A percentile compares a stretch with the other conserved stretches of the same genome.
Conservation (phyloP, 2,113 vertebrate genomes). For the Bubo bubo region DNA sequence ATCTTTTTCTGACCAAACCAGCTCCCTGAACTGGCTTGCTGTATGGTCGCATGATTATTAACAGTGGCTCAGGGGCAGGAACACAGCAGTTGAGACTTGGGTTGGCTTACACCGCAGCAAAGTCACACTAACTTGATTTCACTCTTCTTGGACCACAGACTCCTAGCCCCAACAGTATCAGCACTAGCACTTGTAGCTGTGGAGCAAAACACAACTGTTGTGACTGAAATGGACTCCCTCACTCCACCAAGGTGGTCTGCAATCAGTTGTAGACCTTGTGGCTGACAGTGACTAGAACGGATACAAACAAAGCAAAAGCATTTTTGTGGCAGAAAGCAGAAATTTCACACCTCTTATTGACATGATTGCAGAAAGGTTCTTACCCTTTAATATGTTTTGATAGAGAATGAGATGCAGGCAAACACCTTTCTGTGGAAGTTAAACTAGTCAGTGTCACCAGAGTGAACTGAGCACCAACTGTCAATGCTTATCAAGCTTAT, state of each 20-base stretch:
- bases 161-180: background rate
- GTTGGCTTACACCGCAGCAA: background rate
- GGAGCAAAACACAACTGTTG: background rate
- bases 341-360: background rate
- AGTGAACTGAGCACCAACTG: background rate
- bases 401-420: background rate
- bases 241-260: background rate
- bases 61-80: background rate
- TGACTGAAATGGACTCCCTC: background rate
- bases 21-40: background rate
- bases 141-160: background rate
- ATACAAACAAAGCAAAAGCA: background rate
- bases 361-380: background rate
- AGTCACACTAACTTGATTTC: background rate
- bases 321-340: background rate
- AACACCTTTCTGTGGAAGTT: background rate
- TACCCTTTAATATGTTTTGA: background rate
- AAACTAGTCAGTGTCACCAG: background rate
- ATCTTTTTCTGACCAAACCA: background rate
- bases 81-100: background rate
- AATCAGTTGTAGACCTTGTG: background rate
- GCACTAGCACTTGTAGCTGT: fast-evolving
- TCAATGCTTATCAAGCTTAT: background rate
- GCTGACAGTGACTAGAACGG: fast-evolving
- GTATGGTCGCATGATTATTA: background rate